These are phyloP conservation scores for Heliothis peltigera DNA, from an alignment of 2,888 invertebrate genomes.

Conservation along the genomic window DNA sequence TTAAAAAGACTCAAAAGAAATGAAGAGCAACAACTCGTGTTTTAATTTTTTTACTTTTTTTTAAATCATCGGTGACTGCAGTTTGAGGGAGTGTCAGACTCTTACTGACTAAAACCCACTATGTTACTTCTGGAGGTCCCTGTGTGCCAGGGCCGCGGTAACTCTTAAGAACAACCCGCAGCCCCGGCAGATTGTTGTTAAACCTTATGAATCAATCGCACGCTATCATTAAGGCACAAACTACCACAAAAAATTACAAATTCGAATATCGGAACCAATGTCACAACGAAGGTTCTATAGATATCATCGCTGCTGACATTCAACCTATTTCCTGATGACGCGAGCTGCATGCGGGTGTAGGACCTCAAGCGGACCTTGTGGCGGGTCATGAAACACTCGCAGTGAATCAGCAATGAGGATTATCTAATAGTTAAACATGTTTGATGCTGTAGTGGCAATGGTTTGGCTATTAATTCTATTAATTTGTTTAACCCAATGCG, in stretches of 20 bases:
- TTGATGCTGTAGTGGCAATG: neutral
- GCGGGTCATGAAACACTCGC: constrained; percentile 6
- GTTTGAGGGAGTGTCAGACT: too few relatives aligned
- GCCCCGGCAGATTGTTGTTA: too few relatives aligned
- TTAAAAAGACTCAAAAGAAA: too few relatives aligned
- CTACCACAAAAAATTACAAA: neutral
- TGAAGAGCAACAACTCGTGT: too few relatives aligned
- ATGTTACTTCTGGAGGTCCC: too few relatives aligned
- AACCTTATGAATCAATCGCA: too few relatives aligned
- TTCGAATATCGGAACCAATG: constrained; percentile 28
- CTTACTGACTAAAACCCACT: too few relatives aligned
- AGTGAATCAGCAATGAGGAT: constrained; percentile 1
- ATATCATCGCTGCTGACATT: constrained; percentile 46
- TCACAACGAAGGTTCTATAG: constrained; percentile 31
- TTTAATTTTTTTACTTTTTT: too few relatives aligned
- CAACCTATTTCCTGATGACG: constrained; percentile 39
- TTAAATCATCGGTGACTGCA: too few relatives aligned
- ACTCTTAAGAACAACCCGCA: too few relatives aligned
- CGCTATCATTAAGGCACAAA: too few relatives aligned
- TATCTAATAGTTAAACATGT: constrained; percentile 6
- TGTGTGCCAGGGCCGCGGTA: too few relatives aligned
- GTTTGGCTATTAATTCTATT: neutral
- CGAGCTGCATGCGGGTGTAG: constrained; percentile 42
- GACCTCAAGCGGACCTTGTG: constrained; percentile 37
- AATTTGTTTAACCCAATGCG: neutral